These are phyloP conservation scores for Opisthocomus hoazin DNA, from an alignment of 2,113 vertebrate species.

Conservation along the genomic window DNA sequence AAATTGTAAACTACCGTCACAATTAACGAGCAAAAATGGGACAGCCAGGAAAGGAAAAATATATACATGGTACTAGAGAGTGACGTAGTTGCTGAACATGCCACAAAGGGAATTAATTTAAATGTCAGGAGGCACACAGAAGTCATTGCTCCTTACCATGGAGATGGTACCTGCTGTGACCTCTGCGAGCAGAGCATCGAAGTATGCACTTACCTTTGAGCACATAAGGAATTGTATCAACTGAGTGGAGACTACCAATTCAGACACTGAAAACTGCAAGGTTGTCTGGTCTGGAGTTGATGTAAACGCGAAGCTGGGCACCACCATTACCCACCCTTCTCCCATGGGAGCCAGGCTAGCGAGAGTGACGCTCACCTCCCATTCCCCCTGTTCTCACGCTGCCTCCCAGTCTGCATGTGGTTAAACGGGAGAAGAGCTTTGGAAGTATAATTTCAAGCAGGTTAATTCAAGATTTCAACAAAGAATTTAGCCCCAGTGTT, in stretches of 20 bases:
- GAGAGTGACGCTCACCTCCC: background rate
- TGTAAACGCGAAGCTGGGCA: background rate
- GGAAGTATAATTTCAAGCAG: background rate
- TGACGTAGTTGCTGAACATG: background rate
- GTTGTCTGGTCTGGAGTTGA: background rate
- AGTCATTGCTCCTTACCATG: background rate
- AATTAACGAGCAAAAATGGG: background rate
- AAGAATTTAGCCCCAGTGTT: background rate
- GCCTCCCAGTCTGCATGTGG: background rate
- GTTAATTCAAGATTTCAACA: background rate
- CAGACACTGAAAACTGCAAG: background rate
- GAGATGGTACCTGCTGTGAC: background rate
- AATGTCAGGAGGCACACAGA: accelerated
- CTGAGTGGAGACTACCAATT: background rate
- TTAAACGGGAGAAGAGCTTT: background rate
- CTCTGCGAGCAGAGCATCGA: background rate
- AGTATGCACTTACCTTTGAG: background rate
- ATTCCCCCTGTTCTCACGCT: background rate
- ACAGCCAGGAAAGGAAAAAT: background rate
- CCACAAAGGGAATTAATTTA: background rate
- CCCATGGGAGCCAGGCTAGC: accelerated
- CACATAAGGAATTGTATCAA: accelerated
- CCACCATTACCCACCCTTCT: accelerated
- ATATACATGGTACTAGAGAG: background rate
- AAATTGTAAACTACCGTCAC: background rate